Evolutionary conservation across 2,113 vertebrate species (phyloP).

Genomic region (Ifrita kowaldi): DNA sequence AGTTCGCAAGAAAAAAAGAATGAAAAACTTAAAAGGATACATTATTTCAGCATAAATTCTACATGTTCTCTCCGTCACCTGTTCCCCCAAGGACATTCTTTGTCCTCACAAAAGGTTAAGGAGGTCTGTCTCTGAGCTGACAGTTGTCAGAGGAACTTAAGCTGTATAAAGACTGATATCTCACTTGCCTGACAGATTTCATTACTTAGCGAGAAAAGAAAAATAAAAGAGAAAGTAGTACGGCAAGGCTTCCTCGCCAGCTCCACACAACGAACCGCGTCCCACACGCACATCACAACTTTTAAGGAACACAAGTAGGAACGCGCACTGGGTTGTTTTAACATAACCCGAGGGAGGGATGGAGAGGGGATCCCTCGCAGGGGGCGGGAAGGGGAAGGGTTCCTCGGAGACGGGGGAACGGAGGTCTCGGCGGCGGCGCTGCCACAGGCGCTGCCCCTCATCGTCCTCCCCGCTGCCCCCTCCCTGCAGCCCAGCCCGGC

Average conservation of each 20-base stretch:
- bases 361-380: not conserved
- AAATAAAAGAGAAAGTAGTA: too few relatives aligned
- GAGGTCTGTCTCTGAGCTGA: not conserved
- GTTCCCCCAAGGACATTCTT: not conserved
- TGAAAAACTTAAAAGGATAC: not conserved
- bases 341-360: fast-evolving
- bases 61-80: not conserved
- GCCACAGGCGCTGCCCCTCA: not conserved
- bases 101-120: not conserved
- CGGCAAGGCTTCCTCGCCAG: not conserved
- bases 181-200: not conserved
- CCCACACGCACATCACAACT: not conserved
- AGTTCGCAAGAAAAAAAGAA: not conserved
- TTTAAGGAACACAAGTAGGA: fast-evolving
- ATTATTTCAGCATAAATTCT: not conserved
- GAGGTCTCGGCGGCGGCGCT: not conserved
- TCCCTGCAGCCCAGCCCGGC: not conserved
- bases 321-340: fast-evolving
- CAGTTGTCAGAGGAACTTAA: not conserved
- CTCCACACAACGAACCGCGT: not conserved
- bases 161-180: not conserved
- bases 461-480: not conserved
- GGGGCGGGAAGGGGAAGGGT: not conserved
- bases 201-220: not conserved
- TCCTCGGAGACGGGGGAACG: not conserved